phyloP scores from a whole-genome alignment of 1,140 invertebrate species.

The Phymorhynchus buccinoides region DNA sequence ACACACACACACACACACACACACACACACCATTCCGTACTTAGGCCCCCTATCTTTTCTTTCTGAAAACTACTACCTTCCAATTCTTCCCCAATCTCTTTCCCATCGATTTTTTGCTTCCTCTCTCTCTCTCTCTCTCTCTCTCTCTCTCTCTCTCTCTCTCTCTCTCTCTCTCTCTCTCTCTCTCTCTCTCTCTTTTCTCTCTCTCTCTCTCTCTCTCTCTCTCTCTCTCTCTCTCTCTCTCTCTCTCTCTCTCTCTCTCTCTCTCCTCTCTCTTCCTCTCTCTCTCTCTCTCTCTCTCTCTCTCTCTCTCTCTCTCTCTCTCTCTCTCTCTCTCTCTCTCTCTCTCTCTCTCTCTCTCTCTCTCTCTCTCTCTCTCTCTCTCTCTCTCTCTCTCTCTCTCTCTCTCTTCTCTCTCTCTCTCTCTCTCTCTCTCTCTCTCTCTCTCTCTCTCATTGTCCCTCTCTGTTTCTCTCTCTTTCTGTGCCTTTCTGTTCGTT shows the following conservation, averaged over 20 bases:
- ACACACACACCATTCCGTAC: no score
- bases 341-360: conserved; percentile 9
- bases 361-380: conserved; percentile 14
- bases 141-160: conserved; percentile 33
- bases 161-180: background rate
- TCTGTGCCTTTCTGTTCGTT: no score
- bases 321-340: background rate
- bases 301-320: background rate
- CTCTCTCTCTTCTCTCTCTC: no score
- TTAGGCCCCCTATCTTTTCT: no score
- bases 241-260: background rate
- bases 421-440: background rate
- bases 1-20: no score
- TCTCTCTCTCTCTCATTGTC: no score
- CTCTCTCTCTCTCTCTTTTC: background rate
- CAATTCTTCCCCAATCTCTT: no score
- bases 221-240: conserved; percentile 29
- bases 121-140: conserved; percentile 34
- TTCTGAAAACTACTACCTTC: no score
- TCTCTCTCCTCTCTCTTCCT: conserved; percentile 15
- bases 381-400: background rate
- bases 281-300: conserved; percentile 20
- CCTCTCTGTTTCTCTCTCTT: no score
- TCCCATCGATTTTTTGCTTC: background rate
- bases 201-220: conserved; percentile 20